Conservation (phyloP, 2,113 vertebrate species). For the Balaeniceps rex region DNA sequence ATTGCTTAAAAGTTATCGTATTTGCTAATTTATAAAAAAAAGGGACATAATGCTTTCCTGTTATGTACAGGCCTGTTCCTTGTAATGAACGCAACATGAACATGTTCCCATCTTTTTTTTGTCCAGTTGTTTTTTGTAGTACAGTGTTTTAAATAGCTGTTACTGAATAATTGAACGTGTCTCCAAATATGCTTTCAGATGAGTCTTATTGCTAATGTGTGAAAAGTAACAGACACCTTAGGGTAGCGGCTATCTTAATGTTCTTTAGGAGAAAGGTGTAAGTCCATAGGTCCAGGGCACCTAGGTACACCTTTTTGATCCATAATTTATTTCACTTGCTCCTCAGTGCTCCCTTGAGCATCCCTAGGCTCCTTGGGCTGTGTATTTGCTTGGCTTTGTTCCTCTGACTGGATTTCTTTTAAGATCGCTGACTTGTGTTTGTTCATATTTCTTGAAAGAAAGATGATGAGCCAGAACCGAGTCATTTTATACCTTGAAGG, state of each 20-base stretch:
- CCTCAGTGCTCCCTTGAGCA: not conserved
- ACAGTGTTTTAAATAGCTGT: not conserved
- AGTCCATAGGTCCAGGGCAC: not conserved
- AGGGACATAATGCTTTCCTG: not conserved
- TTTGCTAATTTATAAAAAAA: not conserved
- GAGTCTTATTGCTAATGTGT: not conserved
- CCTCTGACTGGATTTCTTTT: not conserved
- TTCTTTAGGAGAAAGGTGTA: not conserved
- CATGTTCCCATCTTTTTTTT: not conserved
- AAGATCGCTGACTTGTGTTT: not conserved
- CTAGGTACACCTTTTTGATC: not conserved
- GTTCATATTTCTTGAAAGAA: not conserved
- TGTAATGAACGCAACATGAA: not conserved
- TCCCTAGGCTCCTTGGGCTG: not conserved
- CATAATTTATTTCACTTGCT: not conserved
- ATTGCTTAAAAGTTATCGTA: not conserved
- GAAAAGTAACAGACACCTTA: not conserved
- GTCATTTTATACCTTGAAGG: not conserved
- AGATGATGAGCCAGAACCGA: not conserved
- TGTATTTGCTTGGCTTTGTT: not conserved
- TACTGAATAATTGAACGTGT: not conserved
- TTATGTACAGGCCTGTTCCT: not conserved
- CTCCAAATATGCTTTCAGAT: not conserved
- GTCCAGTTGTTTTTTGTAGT: not conserved
- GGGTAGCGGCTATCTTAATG: not conserved